Percentiles rank a stretch among this genome's conserved stretches.
Evolutionary conservation across 2,888 invertebrate species (phyloP).

Genomic region (Stratiomys singularior): DNA sequence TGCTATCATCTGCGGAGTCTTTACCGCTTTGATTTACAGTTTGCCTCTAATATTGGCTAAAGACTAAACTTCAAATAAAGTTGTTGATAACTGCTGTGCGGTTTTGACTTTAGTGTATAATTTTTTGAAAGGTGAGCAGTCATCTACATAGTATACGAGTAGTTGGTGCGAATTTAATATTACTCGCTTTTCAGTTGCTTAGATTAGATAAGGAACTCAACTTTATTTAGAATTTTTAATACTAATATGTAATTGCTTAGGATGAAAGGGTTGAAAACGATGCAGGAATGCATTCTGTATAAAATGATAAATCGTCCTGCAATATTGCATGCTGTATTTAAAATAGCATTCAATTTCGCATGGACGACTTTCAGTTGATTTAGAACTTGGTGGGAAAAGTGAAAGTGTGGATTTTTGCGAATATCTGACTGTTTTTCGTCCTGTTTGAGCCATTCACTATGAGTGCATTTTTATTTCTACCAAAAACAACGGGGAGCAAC

Average conservation of each 20-base stretch:
- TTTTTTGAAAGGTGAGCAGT: too few species aligned
- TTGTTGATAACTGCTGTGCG: too few species aligned
- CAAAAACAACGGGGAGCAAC: neutral
- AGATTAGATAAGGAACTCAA: neutral
- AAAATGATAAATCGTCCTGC: neutral
- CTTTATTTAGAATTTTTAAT: neutral
- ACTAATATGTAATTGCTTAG: neutral
- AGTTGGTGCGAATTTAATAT: neutral
- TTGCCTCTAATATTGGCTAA: neutral
- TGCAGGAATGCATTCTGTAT: neutral
- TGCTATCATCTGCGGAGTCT: conserved; percentile 18
- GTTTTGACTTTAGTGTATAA: too few species aligned
- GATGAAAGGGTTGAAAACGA: neutral
- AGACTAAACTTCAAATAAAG: too few species aligned
- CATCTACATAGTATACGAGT: too few species aligned
- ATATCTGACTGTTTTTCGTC: neutral
- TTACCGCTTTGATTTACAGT: conserved; percentile 22
- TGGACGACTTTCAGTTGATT: neutral
- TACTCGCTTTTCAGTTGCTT: neutral
- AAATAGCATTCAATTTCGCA: neutral
- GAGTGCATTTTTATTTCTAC: neutral
- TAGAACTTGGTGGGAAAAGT: neutral
- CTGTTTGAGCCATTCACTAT: neutral
- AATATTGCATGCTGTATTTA: neutral
- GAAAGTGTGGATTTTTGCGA: neutral